Evolutionary conservation across 1,140 invertebrate species (phyloP).

Genomic region (Whitmania pigra): DNA sequence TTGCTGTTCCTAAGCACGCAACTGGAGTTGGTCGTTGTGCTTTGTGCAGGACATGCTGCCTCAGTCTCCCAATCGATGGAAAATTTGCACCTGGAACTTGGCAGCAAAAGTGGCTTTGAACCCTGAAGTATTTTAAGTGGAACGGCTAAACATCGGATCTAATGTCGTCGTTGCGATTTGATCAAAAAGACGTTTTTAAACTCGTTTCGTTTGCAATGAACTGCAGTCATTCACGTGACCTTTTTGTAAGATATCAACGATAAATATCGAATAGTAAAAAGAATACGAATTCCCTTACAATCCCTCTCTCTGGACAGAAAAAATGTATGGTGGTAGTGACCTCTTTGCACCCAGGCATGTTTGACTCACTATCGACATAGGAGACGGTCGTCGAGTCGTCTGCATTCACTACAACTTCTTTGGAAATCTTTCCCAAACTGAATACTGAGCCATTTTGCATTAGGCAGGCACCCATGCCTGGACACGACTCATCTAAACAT

Average conservation of each 20-base stretch:
- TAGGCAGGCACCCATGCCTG: neutral
- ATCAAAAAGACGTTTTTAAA: neutral
- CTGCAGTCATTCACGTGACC: neutral
- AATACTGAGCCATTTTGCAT: neutral
- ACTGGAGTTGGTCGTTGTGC: neutral
- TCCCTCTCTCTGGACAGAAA: neutral
- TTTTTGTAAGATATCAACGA: neutral
- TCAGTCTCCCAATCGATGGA: constrained; percentile 17
- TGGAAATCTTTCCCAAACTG: neutral
- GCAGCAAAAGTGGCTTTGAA: neutral
- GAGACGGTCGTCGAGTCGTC: neutral
- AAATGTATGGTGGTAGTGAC: neutral
- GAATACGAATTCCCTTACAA: neutral
- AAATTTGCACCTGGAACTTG: neutral
- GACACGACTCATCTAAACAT: neutral
- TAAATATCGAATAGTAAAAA: too few relatives aligned
- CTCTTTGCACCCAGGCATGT: neutral
- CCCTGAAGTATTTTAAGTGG: constrained; percentile 6
- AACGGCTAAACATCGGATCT: neutral
- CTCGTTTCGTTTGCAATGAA: neutral
- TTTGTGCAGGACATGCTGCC: neutral
- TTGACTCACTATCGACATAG: neutral
- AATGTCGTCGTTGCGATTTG: neutral
- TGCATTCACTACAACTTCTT: neutral
- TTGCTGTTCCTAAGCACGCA: neutral